Evolutionary conservation across 1,140 invertebrate species (phyloP), one percentile per base, ranked within the genome.

Genomic region (Dendroctonus ponderosae): DNA sequence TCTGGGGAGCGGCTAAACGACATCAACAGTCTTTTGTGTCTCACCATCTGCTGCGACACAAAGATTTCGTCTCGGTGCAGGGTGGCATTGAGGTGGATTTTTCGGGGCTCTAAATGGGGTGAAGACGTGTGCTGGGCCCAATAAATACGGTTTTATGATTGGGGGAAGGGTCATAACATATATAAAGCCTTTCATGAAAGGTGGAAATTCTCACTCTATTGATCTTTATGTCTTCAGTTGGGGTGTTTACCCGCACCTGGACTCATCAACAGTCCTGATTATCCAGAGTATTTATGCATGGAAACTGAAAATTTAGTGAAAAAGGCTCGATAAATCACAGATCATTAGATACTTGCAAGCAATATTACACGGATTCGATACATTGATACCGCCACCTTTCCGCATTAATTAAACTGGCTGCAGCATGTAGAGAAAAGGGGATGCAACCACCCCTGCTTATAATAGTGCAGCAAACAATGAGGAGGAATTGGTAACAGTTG

Each of bases 401-500:
- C 43, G 8, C 43, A 8, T 2, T 12, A 8, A 12, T 46, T 46
- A 12, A 9, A 46, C 8, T 46, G n/a, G 52, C 38, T 39, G n/a
- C 37, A 39, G 12, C 52, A 39, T 39, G 37, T 39, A 54, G 43
- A 26, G 5, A 38, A 37, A 49, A 46, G 44, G 7, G 12, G 8
- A 26, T 60, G 3, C 42, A 37, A 48, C 26, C 62, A 63, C 49
- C 52, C 52, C 62, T 53, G 62, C 50, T 38, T 46, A 40, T 42
- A 37, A 43, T 46, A 39, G 40, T 7, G 46, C 50, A 63, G 56
- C 46, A 63, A 65, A 66, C 64, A 66, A 66, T 66, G 60, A 66
- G 57, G 42, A 66, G 57, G 56, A 66, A 59, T 66, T 53, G 64
- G 64, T 57, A 66, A 66, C 64, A 66, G 64, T 59, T 66, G 64